These are phyloP conservation scores for Gadopsis bispinosus DNA, from an alignment of 2,797 vertebrate genomes.

Conservation along the genomic window DNA sequence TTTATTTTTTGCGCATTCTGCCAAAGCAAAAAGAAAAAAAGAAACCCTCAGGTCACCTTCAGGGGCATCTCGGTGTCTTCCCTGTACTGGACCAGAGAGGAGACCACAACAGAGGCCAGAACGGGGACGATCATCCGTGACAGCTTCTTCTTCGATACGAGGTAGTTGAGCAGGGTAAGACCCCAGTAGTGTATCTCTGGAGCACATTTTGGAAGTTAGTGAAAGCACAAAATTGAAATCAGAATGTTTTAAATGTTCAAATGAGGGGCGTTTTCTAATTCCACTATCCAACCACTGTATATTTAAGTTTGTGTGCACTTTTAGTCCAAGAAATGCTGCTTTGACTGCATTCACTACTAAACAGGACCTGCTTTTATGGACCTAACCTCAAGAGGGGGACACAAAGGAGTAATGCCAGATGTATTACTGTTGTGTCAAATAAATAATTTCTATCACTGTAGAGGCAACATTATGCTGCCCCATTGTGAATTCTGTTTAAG, in stretches of 20 bases:
- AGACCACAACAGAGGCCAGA: conserved; percentile 89
- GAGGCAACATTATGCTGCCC: background rate
- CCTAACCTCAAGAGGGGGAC: too few relatives aligned
- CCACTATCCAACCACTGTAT: background rate
- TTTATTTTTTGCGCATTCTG: background rate
- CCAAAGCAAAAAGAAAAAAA: background rate
- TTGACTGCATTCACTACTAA: background rate
- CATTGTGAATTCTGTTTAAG: background rate
- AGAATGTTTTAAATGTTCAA: background rate
- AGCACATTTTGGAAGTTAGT: background rate
- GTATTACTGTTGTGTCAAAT: background rate
- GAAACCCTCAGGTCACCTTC: conserved; percentile 81
- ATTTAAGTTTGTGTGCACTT: background rate
- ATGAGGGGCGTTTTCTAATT: background rate
- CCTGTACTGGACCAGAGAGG: conserved; percentile 86
- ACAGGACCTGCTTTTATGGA: background rate
- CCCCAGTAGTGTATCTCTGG: conserved; percentile 94
- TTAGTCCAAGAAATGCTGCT: background rate
- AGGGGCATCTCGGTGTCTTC: conserved; percentile 87
- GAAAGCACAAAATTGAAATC: background rate
- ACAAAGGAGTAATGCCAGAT: background rate
- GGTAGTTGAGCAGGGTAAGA: conserved; percentile 87
- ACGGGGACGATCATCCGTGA: conserved; percentile 88
- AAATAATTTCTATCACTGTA: background rate
- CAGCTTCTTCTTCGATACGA: conserved; percentile 91